phyloP scores from a whole-genome alignment of 2,113 vertebrate species.

The Antechinus stuartii region DNA sequence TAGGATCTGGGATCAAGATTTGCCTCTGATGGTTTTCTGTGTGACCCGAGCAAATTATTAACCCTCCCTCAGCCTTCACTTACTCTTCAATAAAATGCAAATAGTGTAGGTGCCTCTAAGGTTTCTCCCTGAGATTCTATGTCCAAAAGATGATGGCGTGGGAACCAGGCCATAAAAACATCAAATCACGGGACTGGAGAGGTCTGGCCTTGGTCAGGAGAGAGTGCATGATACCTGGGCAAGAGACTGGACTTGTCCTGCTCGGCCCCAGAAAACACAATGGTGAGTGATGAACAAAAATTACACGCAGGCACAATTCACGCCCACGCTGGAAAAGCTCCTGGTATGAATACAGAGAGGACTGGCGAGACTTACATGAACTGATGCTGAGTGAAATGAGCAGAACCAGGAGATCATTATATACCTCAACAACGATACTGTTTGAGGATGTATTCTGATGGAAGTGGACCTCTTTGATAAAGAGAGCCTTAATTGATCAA shows the following conservation, averaged over 20 bases:
- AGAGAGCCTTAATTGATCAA: no score
- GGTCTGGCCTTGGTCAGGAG: neutral
- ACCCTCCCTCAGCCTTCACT: neutral
- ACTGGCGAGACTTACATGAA: no score
- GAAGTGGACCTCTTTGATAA: no score
- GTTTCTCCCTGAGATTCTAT: neutral
- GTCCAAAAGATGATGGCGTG: neutral
- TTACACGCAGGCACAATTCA: neutral
- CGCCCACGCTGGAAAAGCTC: neutral
- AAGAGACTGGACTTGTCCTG: neutral
- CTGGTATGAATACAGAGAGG: no score
- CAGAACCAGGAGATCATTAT: no score
- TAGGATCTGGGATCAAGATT: neutral
- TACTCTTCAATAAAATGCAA: neutral
- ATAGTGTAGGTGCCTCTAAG: neutral
- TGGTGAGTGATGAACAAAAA: neutral
- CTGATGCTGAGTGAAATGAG: no score
- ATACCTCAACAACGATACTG: no score
- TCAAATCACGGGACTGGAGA: neutral
- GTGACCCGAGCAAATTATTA: neutral
- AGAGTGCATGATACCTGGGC: neutral
- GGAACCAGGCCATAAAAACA: neutral
- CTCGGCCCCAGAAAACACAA: neutral
- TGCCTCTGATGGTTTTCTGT: neutral
- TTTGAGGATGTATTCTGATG: no score